These are phyloP conservation scores for Leistus spinibarbis DNA, from an alignment of 2,888 invertebrate species.

Conservation along the genomic window DNA sequence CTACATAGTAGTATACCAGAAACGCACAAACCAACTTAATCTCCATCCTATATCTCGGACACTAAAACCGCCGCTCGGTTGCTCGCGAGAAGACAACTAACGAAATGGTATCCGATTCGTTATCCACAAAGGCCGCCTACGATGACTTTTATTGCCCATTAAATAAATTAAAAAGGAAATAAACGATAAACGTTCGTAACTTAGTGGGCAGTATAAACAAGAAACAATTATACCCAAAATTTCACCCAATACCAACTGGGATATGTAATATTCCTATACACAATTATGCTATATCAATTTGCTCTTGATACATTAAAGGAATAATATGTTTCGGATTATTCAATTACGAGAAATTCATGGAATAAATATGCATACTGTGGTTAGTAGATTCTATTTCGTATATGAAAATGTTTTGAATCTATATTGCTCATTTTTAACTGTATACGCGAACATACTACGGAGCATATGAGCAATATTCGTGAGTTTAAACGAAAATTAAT, in stretches of 20 bases:
- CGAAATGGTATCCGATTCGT: constrained; percentile 29
- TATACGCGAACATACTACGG: too few relatives aligned
- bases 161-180: constrained; percentile 40
- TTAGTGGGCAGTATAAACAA: constrained; percentile 36
- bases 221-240: constrained; percentile 30
- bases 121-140: constrained; percentile 28
- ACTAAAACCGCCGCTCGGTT: constrained; percentile 13
- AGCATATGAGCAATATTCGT: too few relatives aligned
- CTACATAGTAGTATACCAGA: not conserved
- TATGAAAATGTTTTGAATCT: too few relatives aligned
- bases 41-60: constrained; percentile 29
- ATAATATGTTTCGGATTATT: too few relatives aligned
- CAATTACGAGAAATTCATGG: too few relatives aligned
- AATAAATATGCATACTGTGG: too few relatives aligned
- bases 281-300: too few relatives aligned
- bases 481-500: too few relatives aligned
- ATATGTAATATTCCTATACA: too few relatives aligned
- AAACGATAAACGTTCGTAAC: constrained; percentile 36
- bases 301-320: too few relatives aligned
- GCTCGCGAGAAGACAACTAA: constrained; percentile 21
- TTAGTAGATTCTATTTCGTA: too few relatives aligned
- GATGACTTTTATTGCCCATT: constrained; percentile 39
- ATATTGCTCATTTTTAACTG: too few relatives aligned
- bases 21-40: constrained; percentile 15
- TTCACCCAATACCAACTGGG: not conserved